These are phyloP conservation scores for Cryptus armator DNA, from an alignment of 2,888 invertebrate genomes.

Conservation along the genomic window DNA sequence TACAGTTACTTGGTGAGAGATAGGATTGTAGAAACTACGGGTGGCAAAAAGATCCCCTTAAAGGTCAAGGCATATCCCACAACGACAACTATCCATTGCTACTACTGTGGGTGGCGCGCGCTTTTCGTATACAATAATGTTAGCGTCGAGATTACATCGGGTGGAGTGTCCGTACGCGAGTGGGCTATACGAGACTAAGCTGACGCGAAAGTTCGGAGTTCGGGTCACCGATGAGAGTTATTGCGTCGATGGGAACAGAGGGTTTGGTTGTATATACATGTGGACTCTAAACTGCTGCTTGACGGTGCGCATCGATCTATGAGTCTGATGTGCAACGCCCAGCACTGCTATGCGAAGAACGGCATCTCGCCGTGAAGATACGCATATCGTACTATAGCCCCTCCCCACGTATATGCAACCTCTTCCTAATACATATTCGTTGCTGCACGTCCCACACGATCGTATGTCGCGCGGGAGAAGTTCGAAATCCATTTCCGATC, in stretches of 20 bases:
- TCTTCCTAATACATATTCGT: conserved; percentile 34
- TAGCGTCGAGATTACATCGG: conserved; percentile 43
- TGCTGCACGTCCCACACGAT: conserved; percentile 27
- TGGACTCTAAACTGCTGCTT: conserved; percentile 5
- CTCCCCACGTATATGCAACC: conserved; percentile 8
- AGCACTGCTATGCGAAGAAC: conserved; percentile 56
- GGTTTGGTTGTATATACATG: neutral
- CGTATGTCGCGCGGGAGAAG: conserved; percentile 29
- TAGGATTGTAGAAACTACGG: conserved; percentile 10
- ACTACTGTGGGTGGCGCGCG: neutral
- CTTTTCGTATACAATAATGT: conserved; percentile 24
- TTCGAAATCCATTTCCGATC: conserved; percentile 22
- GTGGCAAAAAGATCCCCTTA: conserved; percentile 45
- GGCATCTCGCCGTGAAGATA: conserved; percentile 41
- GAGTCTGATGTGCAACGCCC: conserved; percentile 5
- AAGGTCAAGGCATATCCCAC: conserved; percentile 42
- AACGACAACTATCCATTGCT: conserved; percentile 10
- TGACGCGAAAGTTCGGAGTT: conserved; percentile 40
- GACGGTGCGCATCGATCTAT: conserved; percentile 19
- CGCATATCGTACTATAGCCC: conserved; percentile 34
- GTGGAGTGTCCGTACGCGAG: conserved; percentile 17
- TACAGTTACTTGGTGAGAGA: conserved; percentile 22
- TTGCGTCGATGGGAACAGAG: conserved; percentile 3
- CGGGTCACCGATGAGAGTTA: conserved; percentile 22
- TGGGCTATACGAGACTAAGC: conserved; percentile 10